Evolutionary conservation across 2,888 invertebrate genomes (phyloP), one percentile per base, ranked within the genome.

Genomic region (Nephrotoma guestfalica): DNA sequence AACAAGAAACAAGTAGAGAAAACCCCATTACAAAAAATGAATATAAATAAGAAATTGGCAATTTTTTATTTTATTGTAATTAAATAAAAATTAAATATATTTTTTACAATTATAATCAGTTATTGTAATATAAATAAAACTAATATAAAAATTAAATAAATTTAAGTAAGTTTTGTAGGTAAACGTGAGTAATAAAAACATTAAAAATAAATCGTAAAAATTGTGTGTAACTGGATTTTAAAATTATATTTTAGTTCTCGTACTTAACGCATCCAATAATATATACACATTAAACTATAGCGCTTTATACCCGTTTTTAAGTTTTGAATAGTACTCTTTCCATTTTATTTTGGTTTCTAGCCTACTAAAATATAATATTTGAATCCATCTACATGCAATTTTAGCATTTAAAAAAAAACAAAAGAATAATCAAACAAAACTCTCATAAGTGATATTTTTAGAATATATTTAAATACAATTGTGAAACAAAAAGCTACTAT

Each of bases 361-460:
- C 71, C 30, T 71, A 30, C 30, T 30, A 30, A 71, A 71, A 30
- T 71, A 71, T 71, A 71, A 71, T 30, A 71, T 71, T 47, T 30
- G 1, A 71, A 71, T 71, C 71, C 71, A 71, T 30, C 30, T 30
- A 30, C 71, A 71, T 84, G 7, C 42, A 41, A 41, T 41, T 41
- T 84, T 40, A 84, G 15, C 15, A 84, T 41, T 71, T 71, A 6
- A 71, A 84, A 84, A 41, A 84, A 84, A 41, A 41, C 41, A 84
- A 84, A 84, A 41, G n/a, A 84, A 84, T 41, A 84, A 84, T 84
- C 84, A 84, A 84, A 84, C 42, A 41, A 84, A 84, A 84, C 84
- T 84, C 84, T 84, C 42, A 84, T 84, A 84, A 84, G 84, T 84
- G 84, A 84, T 84, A 84, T 84, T 84, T 84, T 84, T 41, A 41